Evolutionary conservation across 2,113 vertebrate genomes (phyloP).

Genomic region (Cochlearius cochlearius): DNA sequence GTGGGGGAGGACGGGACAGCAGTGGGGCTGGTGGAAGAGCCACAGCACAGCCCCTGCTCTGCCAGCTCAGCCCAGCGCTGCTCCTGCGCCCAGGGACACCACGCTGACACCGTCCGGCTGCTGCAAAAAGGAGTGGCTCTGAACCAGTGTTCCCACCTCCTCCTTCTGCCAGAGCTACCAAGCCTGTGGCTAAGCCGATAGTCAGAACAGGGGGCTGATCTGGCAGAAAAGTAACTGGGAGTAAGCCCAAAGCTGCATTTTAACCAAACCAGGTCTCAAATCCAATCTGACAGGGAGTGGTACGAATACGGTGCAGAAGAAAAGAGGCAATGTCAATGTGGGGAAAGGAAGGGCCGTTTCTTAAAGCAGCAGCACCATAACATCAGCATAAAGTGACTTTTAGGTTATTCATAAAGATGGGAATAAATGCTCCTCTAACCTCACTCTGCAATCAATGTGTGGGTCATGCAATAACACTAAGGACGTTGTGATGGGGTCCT

Average conservation of each 20-base stretch:
- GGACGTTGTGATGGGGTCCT: not conserved
- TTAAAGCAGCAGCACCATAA: not conserved
- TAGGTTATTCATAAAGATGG: not conserved
- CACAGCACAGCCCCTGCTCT: not conserved
- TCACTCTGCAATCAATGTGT: not conserved
- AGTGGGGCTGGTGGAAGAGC: not conserved
- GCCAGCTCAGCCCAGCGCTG: rapidly evolving
- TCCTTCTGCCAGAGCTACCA: not conserved
- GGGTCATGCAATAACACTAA: not conserved
- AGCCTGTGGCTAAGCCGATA: not conserved
- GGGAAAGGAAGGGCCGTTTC: not conserved
- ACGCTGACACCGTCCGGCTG: rapidly evolving
- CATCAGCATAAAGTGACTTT: not conserved
- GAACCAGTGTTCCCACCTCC: not conserved
- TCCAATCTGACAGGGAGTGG: not conserved
- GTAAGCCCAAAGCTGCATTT: not conserved
- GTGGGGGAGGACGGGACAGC: not conserved
- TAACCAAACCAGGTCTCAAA: not conserved
- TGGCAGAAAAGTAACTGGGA: not conserved
- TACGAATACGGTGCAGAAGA: not conserved
- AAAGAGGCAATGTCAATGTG: not conserved
- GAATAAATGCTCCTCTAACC: not conserved
- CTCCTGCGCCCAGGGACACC: rapidly evolving
- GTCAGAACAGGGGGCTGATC: not conserved
- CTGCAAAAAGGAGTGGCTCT: not conserved